These are phyloP conservation scores for Thalpophila matura DNA, from an alignment of 2,888 invertebrate genomes.

Conservation along the genomic window DNA sequence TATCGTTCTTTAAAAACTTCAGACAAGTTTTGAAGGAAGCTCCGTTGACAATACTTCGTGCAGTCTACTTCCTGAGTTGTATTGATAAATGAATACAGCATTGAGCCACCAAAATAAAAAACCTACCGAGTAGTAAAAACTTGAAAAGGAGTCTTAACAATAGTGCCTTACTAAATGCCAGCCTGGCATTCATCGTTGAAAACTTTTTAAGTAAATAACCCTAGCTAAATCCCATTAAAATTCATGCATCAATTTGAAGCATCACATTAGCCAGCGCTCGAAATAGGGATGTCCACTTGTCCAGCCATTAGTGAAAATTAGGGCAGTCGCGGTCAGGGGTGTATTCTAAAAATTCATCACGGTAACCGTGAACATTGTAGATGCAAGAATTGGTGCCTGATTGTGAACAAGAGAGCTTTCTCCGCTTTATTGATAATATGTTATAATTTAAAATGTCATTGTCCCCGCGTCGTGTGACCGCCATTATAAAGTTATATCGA, in stretches of 20 bases:
- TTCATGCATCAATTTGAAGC: slow-evolving; percentile 52
- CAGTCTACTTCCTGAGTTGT: slow-evolving; percentile 62
- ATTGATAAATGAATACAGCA: slow-evolving; percentile 68
- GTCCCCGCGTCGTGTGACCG: slow-evolving; percentile 71
- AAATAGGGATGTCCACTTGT: slow-evolving; percentile 75
- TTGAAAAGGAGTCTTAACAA: slow-evolving; percentile 63
- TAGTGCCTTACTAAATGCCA: slow-evolving; percentile 60
- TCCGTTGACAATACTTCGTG: slow-evolving; percentile 57
- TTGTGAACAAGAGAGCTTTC: slow-evolving; percentile 60
- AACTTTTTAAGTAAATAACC: slow-evolving; percentile 28
- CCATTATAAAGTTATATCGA: slow-evolving; percentile 79
- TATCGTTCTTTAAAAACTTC: slow-evolving; percentile 50
- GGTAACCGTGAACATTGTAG: slow-evolving; percentile 72
- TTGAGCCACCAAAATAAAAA: slow-evolving; percentile 61
- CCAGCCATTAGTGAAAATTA: slow-evolving; percentile 81
- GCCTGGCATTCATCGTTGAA: slow-evolving; percentile 24
- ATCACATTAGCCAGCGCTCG: slow-evolving; percentile 64
- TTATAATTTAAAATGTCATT: slow-evolving; percentile 87
- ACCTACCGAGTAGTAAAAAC: slow-evolving; percentile 44
- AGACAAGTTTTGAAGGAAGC: slow-evolving; percentile 51
- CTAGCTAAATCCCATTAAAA: slow-evolving; percentile 42
- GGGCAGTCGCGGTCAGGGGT: slow-evolving; percentile 70
- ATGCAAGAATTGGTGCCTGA: slow-evolving; percentile 76
- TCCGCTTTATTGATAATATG: slow-evolving; percentile 71
- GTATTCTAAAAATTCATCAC: slow-evolving; percentile 79